These are phyloP conservation scores for Drosophila ustulata DNA, from an alignment of 2,888 invertebrate species.

Conservation along the genomic window DNA sequence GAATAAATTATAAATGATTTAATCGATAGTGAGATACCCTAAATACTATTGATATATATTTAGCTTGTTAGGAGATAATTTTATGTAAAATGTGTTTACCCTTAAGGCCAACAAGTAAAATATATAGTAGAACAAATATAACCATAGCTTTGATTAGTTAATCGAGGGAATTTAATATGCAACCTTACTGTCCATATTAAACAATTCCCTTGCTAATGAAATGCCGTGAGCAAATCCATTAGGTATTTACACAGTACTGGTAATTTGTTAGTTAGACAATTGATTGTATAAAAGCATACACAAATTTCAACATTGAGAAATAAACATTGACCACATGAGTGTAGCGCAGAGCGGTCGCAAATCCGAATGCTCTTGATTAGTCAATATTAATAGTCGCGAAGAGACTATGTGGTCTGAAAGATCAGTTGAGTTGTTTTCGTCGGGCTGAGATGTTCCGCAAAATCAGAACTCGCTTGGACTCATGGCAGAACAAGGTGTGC, in stretches of 20 bases:
- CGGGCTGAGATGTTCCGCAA: conserved; percentile 36
- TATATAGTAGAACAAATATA: background rate
- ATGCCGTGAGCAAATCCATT: conserved; percentile 9
- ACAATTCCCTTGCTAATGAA: conserved; percentile 6
- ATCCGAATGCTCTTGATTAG: conserved; percentile 8
- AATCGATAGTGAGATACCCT: too few relatives aligned
- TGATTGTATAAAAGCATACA: conserved; percentile 7
- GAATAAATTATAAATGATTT: too few relatives aligned
- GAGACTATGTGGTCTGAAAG: conserved; percentile 30
- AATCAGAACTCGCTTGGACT: conserved; percentile 24
- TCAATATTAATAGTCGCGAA: background rate
- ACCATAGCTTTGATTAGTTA: background rate
- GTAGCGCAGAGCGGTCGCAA: conserved; percentile 4
- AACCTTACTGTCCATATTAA: conserved; percentile 5
- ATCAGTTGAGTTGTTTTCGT: conserved; percentile 38
- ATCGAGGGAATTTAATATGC: background rate
- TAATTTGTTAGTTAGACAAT: conserved; percentile 1
- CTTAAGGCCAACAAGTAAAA: background rate
- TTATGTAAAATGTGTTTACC: background rate
- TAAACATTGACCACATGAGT: conserved; percentile 3
- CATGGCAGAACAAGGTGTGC: conserved; percentile 39
- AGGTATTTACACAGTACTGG: background rate
- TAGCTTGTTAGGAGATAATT: background rate
- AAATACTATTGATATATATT: background rate
- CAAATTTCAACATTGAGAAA: background rate